A percentile compares a stretch with the other conserved stretches of the same genome.
phyloP scores from a whole-genome alignment of 2,888 invertebrate genomes.

The Eutolmus rufibarbis region DNA sequence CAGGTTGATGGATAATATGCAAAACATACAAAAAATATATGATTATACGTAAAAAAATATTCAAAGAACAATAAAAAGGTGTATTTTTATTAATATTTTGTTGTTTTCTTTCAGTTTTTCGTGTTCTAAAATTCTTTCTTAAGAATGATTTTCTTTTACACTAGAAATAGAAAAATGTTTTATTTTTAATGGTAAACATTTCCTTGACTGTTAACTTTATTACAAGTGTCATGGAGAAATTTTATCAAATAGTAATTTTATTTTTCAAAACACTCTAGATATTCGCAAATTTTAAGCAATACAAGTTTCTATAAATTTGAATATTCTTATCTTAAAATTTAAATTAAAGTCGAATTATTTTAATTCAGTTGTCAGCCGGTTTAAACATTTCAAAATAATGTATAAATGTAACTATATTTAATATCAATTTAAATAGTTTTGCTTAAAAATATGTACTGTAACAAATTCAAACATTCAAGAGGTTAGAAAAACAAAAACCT shows the following conservation, averaged over 20 bases:
- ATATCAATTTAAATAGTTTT: no score
- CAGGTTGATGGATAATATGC: not conserved
- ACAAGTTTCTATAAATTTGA: not conserved
- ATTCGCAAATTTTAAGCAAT: not conserved
- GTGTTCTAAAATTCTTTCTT: not conserved
- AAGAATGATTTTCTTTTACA: not conserved
- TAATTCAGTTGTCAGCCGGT: no score
- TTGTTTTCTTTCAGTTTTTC: not conserved
- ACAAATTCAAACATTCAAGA: no score
- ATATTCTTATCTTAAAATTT: no score
- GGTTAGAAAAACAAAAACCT: no score
- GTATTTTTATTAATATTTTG: not conserved
- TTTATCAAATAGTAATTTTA: no score
- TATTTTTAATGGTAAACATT: not conserved
- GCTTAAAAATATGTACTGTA: no score
- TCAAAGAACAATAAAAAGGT: not conserved
- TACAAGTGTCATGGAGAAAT: not conserved
- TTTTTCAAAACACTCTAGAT: not conserved
- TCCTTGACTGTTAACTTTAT: not conserved
- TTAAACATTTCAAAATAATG: not conserved
- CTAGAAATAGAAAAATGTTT: not conserved
- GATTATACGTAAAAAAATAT: constrained; percentile 34
- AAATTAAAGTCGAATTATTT: not conserved
- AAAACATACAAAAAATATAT: constrained; percentile 35
- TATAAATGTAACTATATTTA: no score